Conservation (phyloP, 2,113 vertebrate genomes). For the Ranitomeya imitator region DNA sequence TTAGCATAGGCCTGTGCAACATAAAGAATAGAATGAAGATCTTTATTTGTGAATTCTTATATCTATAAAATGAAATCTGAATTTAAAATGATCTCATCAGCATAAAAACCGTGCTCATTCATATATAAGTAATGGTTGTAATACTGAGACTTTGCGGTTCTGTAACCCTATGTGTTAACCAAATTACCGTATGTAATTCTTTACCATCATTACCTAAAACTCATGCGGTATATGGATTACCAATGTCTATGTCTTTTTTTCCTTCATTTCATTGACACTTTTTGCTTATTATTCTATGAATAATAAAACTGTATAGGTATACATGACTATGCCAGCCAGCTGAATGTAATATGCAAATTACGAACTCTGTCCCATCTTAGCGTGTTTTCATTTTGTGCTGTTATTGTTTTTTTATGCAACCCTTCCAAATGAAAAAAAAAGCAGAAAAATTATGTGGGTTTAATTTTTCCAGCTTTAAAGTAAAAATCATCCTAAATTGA, state of each 20-base stretch:
- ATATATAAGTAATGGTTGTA: background rate
- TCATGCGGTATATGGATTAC: background rate
- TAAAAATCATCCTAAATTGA: too few species aligned
- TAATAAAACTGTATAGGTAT: background rate
- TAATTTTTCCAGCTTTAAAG: too few species aligned
- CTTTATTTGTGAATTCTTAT: slow-evolving; percentile 18
- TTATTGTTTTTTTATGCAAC: too few species aligned
- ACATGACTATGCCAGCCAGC: background rate
- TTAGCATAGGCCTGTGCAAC: background rate
- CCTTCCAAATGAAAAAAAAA: too few species aligned
- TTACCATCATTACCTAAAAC: background rate
- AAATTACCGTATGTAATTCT: background rate
- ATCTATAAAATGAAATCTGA: background rate
- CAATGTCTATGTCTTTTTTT: background rate
- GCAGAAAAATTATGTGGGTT: too few species aligned
- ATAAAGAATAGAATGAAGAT: background rate
- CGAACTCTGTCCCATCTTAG: too few species aligned
- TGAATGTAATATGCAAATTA: too few species aligned
- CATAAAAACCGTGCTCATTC: slow-evolving; percentile 12
- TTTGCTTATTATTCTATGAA: background rate
- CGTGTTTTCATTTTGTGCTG: too few species aligned
- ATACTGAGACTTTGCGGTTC: background rate
- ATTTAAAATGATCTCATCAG: background rate
- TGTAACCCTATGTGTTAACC: background rate
- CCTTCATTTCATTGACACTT: background rate